Base-by-base conservation (phyloP, 2,797 vertebrate genomes). In the Poecilia velifera region DNA sequence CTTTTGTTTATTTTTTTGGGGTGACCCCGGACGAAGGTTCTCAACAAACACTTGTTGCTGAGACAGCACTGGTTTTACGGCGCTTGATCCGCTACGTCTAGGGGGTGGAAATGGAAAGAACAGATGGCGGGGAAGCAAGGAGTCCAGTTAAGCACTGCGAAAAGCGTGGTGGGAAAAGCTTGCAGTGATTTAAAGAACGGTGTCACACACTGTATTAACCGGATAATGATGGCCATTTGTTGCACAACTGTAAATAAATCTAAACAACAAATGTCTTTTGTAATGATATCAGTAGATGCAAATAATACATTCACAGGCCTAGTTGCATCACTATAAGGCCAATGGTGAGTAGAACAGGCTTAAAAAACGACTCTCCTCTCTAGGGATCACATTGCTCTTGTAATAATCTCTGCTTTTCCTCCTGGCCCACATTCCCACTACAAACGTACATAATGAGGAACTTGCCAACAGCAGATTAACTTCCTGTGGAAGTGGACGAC, bases 151-250 rank as follows among this genome's bases (percentile, higher is more conserved):
- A 41, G 64, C 20, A 41, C 36, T 12, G 36, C 20, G 41, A 9
- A 66, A 66, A 36, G 18, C 8, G 18, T 66, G 34, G 34, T 39
- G 18, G 62, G 31, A 64, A 64, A 64, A 81, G 82, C 51, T 51
- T 53, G 70, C 74, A 66, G 75, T 39, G 57, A 86, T 83, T 51
- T 16, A 70, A 77, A 88, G 73, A 85, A 76, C 34, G 57, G 79
- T 83, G 83, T 87, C 78, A 80, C 82, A 79, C 66, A 68, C 34
- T 68, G 72, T 43, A 78, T 72, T 55, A 82, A 88, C 82, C 80
- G 84, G 49, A 77, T 45, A 75, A 84, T 46, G 46, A 39, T 70
- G 78, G 81, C 66, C 25, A 25, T 55, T 62, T 34, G 28, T 47
- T 68, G 64, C 18, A 41, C 34, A 41, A 6, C 2, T 41, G 34